A percentile compares a stretch with the other conserved stretches of the same genome.
Conservation (phyloP, 2,888 invertebrate genomes). For the Plutella xylostella region DNA sequence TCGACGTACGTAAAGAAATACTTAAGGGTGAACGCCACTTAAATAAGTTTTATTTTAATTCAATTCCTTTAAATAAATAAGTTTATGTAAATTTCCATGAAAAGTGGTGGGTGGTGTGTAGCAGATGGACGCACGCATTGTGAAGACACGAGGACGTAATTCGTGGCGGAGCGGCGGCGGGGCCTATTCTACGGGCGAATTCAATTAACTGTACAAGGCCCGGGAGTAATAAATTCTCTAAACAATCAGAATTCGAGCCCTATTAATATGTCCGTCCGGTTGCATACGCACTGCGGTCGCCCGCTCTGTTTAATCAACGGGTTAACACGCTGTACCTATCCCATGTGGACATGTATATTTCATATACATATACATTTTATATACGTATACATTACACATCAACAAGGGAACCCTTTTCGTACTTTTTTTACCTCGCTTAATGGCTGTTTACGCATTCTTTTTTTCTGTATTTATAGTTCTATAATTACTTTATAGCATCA, state of each 20-base stretch:
- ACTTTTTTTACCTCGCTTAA: neutral
- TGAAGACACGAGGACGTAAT: slow-evolving; percentile 58
- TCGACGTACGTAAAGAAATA: too few species aligned
- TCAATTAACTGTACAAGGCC: slow-evolving; percentile 69
- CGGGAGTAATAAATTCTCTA: slow-evolving; percentile 69
- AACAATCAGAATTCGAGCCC: slow-evolving; percentile 69
- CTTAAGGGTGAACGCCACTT: too few species aligned
- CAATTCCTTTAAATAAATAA: too few species aligned
- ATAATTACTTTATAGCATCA: slow-evolving; percentile 4
- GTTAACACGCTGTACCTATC: slow-evolving; percentile 51
- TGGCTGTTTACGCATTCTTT: slow-evolving; percentile 1
- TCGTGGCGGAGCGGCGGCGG: slow-evolving; percentile 29
- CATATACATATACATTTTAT: slow-evolving; percentile 39
- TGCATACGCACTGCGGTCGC: slow-evolving; percentile 66
- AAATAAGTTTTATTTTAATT: too few species aligned
- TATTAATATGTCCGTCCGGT: slow-evolving; percentile 65
- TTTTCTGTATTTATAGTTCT: slow-evolving; percentile 2
- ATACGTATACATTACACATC: too few species aligned
- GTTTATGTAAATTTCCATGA: too few species aligned
- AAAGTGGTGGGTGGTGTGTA: too few species aligned
- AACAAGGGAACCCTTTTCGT: slow-evolving; percentile 19
- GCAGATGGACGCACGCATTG: slow-evolving; percentile 28
- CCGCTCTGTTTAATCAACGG: slow-evolving; percentile 64
- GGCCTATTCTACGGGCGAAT: slow-evolving; percentile 66
- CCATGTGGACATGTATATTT: slow-evolving; percentile 20